Evolutionary conservation across 92 coral and sea anemone genomes (phyloP), one percentile per base, ranked within the genome.

Genomic region (Palythoa caribaeorum): DNA sequence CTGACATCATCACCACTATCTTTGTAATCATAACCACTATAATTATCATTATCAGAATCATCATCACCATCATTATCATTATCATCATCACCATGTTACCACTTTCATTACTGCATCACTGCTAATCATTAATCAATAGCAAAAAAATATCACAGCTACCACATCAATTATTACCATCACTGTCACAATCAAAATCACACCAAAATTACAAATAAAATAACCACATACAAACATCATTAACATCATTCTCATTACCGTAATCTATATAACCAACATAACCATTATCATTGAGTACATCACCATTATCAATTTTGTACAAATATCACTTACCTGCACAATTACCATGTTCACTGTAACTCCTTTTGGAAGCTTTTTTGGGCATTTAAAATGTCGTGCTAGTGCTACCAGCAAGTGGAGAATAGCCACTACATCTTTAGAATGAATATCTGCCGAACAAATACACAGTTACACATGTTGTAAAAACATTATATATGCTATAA

Each of bases 361-460:
- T 38, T 91, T 84, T 3, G 99, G 93, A 74, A 97, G 95, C 71
- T 94, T 93, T 79, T 86, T 93, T 11, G 92, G 96, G 47, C 97
- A 93, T 78, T 93, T 91, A 84, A 92, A 97, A 85, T 97, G 99
- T 52, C 89, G 91, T 62, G 98, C 98, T 57, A 97, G 89, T 16
- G 99, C 94, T 20, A 95, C 98, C 57, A 97, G 95, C 73, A 97
- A 88, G 81, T 95, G 98, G 14, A 97, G 98, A 71, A 97, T 97
- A 15, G 97, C 91, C 11, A 97, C 99, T 76, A 96, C 94, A 71
- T 95, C 96, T 84, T 95, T 97, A 66, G 91, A 73, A 63, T 97
- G 99, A 52, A 97, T 92, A 59, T 80, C 99, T 97, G 77, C 35
- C 51, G 16, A 19, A 35, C n/a, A 69, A 69, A 15, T 52, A 79